Evolutionary conservation across 2,888 invertebrate genomes (phyloP).

Genomic region (Pheosia tremula): DNA sequence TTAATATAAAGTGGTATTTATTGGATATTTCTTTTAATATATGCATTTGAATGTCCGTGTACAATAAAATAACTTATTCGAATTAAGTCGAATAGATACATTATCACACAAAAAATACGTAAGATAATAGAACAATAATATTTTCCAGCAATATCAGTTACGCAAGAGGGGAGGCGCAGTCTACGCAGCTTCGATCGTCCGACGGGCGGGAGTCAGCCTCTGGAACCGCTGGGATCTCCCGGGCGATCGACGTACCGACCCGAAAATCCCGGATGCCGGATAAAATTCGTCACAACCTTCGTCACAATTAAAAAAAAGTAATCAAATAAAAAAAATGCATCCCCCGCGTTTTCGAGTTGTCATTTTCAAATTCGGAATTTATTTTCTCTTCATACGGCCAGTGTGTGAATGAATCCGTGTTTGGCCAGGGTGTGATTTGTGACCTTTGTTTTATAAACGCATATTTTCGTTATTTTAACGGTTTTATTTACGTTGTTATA

Average conservation of each 20-base stretch:
- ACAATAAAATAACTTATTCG: not conserved
- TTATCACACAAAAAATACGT: not conserved
- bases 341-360: slow-evolving; percentile 39
- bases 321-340: slow-evolving; percentile 42
- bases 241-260: slow-evolving; percentile 55
- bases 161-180: slow-evolving; percentile 77
- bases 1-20: not conserved
- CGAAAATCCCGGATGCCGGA: slow-evolving; percentile 41
- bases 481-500: slow-evolving; percentile 8
- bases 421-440: slow-evolving; percentile 46
- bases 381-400: slow-evolving; percentile 46
- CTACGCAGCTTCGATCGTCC: slow-evolving; percentile 73
- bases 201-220: slow-evolving; percentile 72
- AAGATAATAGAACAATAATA: slow-evolving; percentile 40
- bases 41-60: not conserved
- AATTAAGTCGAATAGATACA: not conserved
- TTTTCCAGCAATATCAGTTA: slow-evolving; percentile 72
- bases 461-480: slow-evolving; percentile 14
- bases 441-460: slow-evolving; percentile 47
- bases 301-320: slow-evolving; percentile 45
- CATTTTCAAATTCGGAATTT: slow-evolving; percentile 57
- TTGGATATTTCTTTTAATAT: not conserved
- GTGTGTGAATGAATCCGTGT: slow-evolving; percentile 51
- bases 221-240: slow-evolving; percentile 70
- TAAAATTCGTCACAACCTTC: slow-evolving; percentile 43